phyloP scores from a whole-genome alignment of 2,113 vertebrate species.

The Neolamprologus fasciatus region DNA sequence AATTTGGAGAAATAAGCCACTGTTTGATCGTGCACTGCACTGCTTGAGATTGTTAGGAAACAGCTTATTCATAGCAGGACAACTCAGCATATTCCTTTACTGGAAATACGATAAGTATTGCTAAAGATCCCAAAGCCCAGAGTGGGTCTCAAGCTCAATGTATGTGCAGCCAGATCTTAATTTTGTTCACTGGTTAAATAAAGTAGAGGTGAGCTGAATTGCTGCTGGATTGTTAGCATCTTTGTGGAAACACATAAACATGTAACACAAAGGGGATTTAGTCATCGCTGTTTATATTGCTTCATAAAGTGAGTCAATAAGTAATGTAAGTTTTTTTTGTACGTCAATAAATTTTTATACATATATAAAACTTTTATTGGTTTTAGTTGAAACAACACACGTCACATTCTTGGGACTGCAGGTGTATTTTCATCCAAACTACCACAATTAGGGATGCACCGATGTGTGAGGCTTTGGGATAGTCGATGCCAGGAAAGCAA shows the following conservation, averaged over 20 bases:
- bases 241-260: neutral
- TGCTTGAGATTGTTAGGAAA: neutral
- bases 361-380: neutral
- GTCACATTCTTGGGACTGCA: neutral
- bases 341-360: neutral
- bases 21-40: neutral
- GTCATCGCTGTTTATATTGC: neutral
- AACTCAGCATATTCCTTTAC: neutral
- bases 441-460: neutral
- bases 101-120: accelerated
- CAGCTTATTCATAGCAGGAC: neutral
- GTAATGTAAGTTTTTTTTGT: neutral
- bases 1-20: neutral
- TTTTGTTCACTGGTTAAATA: neutral
- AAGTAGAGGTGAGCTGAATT: neutral
- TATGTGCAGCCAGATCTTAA: neutral
- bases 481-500: neutral
- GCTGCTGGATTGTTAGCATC: neutral
- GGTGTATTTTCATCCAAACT: neutral
- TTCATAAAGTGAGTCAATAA: neutral
- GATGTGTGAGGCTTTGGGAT: neutral
- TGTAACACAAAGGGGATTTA: neutral
- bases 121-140: neutral
- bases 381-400: neutral
- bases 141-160: neutral